Evolutionary conservation across 2,888 invertebrate species (phyloP).

Genomic region (Cryptosula pallasiana): DNA sequence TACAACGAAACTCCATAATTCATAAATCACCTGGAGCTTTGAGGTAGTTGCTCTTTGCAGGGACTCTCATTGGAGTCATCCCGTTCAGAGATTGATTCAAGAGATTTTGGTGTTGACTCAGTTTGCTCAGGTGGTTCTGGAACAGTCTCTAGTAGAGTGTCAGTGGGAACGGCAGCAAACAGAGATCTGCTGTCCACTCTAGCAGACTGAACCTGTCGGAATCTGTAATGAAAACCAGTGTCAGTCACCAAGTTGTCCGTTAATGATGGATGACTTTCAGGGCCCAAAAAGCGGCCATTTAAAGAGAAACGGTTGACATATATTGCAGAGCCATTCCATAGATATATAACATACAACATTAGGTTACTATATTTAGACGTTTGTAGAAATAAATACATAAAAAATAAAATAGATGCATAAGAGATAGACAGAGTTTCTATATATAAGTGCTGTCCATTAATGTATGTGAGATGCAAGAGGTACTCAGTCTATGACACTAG

Average conservation of each 20-base stretch:
- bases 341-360: neutral
- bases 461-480: too few species aligned
- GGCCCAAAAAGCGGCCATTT: neutral
- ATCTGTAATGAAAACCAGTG: neutral
- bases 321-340: neutral
- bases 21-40: neutral
- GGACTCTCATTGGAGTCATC: too few species aligned
- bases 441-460: too few species aligned
- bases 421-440: neutral
- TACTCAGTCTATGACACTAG: too few species aligned
- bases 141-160: neutral
- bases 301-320: neutral
- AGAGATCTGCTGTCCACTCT: constrained; percentile 11
- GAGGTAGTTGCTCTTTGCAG: too few species aligned
- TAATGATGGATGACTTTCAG: neutral
- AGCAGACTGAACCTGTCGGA: neutral
- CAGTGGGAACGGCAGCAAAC: neutral
- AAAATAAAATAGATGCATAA: neutral
- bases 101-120: neutral
- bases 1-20: too few species aligned
- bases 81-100: neutral
- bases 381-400: neutral
- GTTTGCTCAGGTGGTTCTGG: neutral
- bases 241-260: too few species aligned
- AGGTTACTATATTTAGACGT: neutral